A percentile compares a stretch with the other conserved stretches of the same genome.
Evolutionary conservation across 2,797 vertebrate genomes (phyloP).

Genomic region (Microcaecilia unicolor): DNA sequence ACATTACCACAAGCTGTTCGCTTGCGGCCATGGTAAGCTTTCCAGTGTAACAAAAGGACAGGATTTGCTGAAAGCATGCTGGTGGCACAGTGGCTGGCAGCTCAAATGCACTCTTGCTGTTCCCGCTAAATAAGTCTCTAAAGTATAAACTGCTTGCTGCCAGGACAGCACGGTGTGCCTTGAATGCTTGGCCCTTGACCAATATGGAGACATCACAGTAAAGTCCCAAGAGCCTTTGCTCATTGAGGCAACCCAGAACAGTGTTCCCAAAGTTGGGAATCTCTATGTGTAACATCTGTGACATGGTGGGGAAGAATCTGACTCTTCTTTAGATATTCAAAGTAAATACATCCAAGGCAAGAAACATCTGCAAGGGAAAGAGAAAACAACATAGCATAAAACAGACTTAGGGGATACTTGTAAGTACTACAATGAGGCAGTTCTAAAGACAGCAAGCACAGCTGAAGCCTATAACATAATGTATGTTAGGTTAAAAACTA

Average conservation of each 20-base stretch:
- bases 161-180: constrained; percentile 91
- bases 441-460: no score
- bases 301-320: constrained; percentile 63
- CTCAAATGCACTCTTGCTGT: constrained; percentile 92
- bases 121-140: constrained; percentile 91
- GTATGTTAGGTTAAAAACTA: no score
- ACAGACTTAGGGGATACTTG: no score
- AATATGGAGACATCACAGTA: constrained; percentile 97
- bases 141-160: constrained; percentile 97
- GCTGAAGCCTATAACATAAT: no score
- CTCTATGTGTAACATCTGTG: constrained; percentile 96
- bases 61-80: constrained; percentile 95
- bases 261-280: constrained; percentile 98
- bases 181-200: constrained; percentile 95
- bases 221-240: constrained; percentile 91
- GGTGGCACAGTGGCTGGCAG: constrained; percentile 91
- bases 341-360: constrained; percentile 25
- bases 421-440: no score
- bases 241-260: constrained; percentile 90
- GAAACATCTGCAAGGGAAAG: constrained; percentile 50
- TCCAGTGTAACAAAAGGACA: constrained; percentile 96
- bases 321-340: constrained; percentile 42
- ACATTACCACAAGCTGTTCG: constrained; percentile 98
- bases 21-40: constrained; percentile 96
- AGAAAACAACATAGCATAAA: background rate